Conservation (phyloP, 2,888 invertebrate genomes). For the Temnothorax rugatulus region DNA sequence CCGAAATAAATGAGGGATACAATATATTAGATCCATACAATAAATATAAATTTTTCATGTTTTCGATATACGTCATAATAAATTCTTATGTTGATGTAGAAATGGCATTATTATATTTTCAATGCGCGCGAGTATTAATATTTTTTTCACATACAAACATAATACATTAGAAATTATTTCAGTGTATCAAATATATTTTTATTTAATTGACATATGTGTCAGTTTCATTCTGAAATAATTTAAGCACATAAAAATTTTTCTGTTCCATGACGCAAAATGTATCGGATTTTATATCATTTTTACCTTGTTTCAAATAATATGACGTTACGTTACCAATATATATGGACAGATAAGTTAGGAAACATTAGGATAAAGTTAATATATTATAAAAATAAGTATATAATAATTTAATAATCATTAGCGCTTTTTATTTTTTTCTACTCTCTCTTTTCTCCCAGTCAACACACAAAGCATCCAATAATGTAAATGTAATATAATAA, state of each 20-base stretch:
- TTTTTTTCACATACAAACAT: not conserved
- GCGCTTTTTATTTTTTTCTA: not conserved
- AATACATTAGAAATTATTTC: not conserved
- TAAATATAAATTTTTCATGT: conserved; percentile 4
- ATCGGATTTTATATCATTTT: not conserved
- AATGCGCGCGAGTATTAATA: not conserved
- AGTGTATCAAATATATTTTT: not conserved
- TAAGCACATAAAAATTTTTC: not conserved
- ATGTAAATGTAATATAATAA: too few species aligned
- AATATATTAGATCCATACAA: not conserved
- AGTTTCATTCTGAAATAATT: not conserved
- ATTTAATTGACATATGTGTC: not conserved
- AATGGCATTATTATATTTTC: not conserved
- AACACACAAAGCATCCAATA: too few species aligned
- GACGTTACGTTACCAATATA: not conserved
- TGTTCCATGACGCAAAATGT: not conserved
- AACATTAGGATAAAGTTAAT: not conserved
- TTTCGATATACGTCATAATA: not conserved
- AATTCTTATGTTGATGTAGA: not conserved
- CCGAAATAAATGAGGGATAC: not conserved
- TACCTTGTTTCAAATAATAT: not conserved
- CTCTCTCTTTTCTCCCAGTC: not conserved
- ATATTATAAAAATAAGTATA: not conserved
- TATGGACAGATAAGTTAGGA: not conserved
- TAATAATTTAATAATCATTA: not conserved